Evolutionary conservation across 2,113 vertebrate genomes (phyloP), one percentile per base, ranked within the genome.

Genomic region (Chloropsis hardwickii): DNA sequence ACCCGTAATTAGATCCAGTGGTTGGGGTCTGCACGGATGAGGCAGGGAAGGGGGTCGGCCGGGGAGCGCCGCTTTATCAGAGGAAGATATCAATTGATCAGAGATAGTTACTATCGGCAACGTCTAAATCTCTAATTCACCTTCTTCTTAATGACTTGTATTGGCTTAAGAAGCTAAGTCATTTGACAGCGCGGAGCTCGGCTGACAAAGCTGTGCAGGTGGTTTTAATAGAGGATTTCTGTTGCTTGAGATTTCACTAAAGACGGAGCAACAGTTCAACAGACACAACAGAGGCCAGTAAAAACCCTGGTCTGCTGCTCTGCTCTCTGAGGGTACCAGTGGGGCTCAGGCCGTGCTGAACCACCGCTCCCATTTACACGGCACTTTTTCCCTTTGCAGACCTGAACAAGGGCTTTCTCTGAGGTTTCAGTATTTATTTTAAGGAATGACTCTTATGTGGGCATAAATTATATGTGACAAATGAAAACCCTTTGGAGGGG

Each of bases 1-100:
- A 98, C 76, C 90, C 95, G 2, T 99, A 99, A 99, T 99, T 98
- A 98, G 98, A 99, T 98, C 98, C 98, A 99, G 98, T 97, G 98
- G 96, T 61, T 10, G 72, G 90, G 95, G 96, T 94, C 97, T 95
- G 93, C 1, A 8, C 2, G 45, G 97, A 96, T 76, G 92, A 94
- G 95, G 94, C 81, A 35, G 61, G 17, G 90, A 44, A 83, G 90
- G 90, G 92, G 95, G 96, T 70, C 11, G 89, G 91, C 92, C 17
- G 12, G 4, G 89, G 92, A 97, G 95, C 83, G 58, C 94, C 27
- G 29, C 94, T 96, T 96, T 97, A 95, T 98, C 98, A 91, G 98
- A 98, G 98, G 98, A 98, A 98, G 98, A 98, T 98, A 98, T 98
- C 98, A 98, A 98, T 98, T 98, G 98, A 98, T 98, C 97, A 97